A percentile compares a stretch with the other conserved stretches of the same genome.
phyloP scores from a whole-genome alignment of 23 tunicate species.

The Clavelina lepadiformis region DNA sequence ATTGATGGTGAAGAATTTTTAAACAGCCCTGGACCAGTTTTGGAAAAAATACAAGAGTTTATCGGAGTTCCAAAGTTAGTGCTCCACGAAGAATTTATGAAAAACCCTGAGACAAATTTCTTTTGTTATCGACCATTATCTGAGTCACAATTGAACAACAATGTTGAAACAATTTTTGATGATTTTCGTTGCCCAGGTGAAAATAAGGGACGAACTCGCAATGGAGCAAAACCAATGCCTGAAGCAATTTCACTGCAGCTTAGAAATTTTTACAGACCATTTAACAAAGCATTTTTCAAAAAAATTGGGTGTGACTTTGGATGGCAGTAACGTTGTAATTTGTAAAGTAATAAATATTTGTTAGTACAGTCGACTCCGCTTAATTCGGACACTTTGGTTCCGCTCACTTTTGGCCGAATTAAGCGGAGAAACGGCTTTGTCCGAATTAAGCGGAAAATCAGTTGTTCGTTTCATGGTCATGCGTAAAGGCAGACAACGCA shows the following conservation, averaged over 20 bases:
- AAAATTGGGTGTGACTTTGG: too few species aligned
- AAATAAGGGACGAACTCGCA: constrained; percentile 41
- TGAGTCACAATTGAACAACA: neutral
- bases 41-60: constrained; percentile 33
- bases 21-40: constrained; percentile 8
- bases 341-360: too few species aligned
- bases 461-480: too few species aligned
- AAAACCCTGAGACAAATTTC: constrained; percentile 13
- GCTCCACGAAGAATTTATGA: constrained; percentile 24
- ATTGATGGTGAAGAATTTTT: constrained; percentile 21
- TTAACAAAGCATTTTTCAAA: constrained; percentile 15
- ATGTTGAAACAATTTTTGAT: neutral
- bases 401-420: too few species aligned
- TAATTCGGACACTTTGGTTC: too few species aligned
- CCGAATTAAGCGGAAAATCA: too few species aligned
- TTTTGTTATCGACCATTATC: constrained; percentile 3
- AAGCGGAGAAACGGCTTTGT: too few species aligned
- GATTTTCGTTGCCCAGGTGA: constrained; percentile 4
- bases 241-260: constrained; percentile 3
- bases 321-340: too few species aligned
- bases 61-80: constrained; percentile 24
- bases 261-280: constrained; percentile 15
- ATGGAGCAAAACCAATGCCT: constrained; percentile 7
- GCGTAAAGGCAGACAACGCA: too few species aligned
- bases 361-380: too few species aligned